Percentiles rank a stretch among this genome's conserved stretches.
phyloP scores from a whole-genome alignment of 35 echinoderm and acorn worm genomes.

The Eucidaris tribuloides region DNA sequence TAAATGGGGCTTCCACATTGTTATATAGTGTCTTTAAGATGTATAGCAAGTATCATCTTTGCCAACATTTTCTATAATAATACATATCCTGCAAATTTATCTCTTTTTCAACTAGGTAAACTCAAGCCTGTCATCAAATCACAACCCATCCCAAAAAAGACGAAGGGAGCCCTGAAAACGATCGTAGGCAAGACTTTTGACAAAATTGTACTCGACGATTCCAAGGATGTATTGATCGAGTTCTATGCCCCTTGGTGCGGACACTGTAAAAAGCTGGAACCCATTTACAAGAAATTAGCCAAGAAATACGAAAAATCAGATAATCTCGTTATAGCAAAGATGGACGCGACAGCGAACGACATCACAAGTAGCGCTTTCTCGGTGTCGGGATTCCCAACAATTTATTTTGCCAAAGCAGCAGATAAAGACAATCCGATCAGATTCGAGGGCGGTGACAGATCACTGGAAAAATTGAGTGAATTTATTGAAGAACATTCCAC shows the following conservation, averaged over 20 bases:
- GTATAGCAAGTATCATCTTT: neutral
- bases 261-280: slow-evolving; percentile 97
- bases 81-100: too few relatives aligned
- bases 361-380: slow-evolving; percentile 28
- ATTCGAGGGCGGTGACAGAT: slow-evolving; percentile 68
- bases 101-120: slow-evolving; percentile 39
- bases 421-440: slow-evolving; percentile 80
- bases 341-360: slow-evolving; percentile 95
- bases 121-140: slow-evolving; percentile 91
- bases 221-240: slow-evolving; percentile 85
- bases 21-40: too few relatives aligned
- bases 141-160: slow-evolving; percentile 81
- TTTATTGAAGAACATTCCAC: slow-evolving; percentile 91
- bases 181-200: slow-evolving; percentile 92
- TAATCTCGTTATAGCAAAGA: slow-evolving; percentile 90
- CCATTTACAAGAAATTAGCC: slow-evolving; percentile 92
- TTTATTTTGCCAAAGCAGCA: slow-evolving; percentile 83
- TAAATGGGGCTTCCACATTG: too few relatives aligned
- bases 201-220: slow-evolving; percentile 67
- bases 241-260: slow-evolving; percentile 98
- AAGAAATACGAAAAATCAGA: slow-evolving; percentile 85
- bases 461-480: slow-evolving; percentile 65
- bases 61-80: neutral
- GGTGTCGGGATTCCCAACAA: slow-evolving; percentile 65
- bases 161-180: slow-evolving; percentile 81